phyloP scores from a whole-genome alignment of 1,140 invertebrate genomes.

The Nasonia vitripennis region DNA sequence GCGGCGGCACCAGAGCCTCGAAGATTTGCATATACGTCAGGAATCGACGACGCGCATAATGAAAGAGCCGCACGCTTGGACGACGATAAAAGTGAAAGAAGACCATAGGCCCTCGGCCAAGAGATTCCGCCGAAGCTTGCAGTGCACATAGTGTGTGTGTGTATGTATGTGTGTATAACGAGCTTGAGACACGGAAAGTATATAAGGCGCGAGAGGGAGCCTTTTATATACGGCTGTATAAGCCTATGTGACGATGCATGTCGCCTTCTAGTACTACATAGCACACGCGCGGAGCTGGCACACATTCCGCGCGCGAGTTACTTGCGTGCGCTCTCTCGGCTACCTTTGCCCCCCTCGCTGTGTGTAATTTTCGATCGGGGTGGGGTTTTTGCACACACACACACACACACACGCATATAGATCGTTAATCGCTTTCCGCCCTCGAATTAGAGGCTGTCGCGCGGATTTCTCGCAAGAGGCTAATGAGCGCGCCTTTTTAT shows the following conservation, averaged over 20 bases:
- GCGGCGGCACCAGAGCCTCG: neutral
- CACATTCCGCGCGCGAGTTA: slow-evolving; percentile 1
- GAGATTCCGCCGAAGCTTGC: neutral
- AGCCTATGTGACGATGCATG: neutral
- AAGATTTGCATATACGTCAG: slow-evolving; percentile 45
- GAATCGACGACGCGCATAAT: slow-evolving; percentile 31
- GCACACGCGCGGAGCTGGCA: neutral
- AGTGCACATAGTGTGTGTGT: too few relatives aligned
- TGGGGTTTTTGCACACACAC: slow-evolving; percentile 5
- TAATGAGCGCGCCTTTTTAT: neutral
- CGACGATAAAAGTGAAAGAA: slow-evolving; percentile 32
- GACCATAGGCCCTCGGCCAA: neutral
- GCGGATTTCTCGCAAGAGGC: neutral
- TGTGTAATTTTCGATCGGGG: neutral
- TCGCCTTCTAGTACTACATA: neutral
- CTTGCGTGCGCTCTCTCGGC: neutral
- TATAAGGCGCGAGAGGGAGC: neutral
- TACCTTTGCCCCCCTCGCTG: neutral
- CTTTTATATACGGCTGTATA: neutral
- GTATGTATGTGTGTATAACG: slow-evolving; percentile 19
- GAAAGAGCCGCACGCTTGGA: neutral
- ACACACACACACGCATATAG: neutral
- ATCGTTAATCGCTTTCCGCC: neutral
- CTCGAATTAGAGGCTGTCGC: neutral
- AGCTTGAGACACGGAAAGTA: slow-evolving; percentile 38